These are phyloP conservation scores for Brienomyrus longianalis DNA, from an alignment of 2,113 vertebrate species.

Conservation along the genomic window DNA sequence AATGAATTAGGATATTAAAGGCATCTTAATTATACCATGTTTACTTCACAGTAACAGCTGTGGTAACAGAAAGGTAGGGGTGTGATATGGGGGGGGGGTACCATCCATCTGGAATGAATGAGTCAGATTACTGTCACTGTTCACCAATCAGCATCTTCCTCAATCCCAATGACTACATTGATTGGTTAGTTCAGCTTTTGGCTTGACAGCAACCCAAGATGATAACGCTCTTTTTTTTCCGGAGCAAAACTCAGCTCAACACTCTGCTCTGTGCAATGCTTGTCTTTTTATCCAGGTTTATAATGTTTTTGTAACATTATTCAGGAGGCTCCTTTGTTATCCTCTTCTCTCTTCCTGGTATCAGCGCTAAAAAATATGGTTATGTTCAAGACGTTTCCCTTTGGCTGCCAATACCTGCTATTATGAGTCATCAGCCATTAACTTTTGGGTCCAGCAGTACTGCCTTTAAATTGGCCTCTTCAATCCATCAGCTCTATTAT, in stretches of 20 bases:
- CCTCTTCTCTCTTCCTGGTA: neutral
- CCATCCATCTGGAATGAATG: neutral
- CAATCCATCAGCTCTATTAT: neutral
- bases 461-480: neutral
- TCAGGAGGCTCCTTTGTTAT: neutral
- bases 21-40: neutral
- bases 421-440: neutral
- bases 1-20: neutral
- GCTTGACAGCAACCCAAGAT: neutral
- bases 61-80: neutral
- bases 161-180: neutral
- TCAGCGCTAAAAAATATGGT: neutral
- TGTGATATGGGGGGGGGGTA: neutral
- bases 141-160: neutral
- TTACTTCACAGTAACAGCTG: neutral
- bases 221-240: neutral
- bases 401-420: neutral
- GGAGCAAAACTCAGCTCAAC: neutral
- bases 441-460: neutral
- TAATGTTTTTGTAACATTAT: neutral
- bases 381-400: neutral
- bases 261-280: neutral
- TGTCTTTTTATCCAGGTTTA: neutral
- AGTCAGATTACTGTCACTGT: neutral
- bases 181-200: neutral